Evolutionary conservation across 2,888 invertebrate species (phyloP).

Genomic region (Cerastis leucographa): DNA sequence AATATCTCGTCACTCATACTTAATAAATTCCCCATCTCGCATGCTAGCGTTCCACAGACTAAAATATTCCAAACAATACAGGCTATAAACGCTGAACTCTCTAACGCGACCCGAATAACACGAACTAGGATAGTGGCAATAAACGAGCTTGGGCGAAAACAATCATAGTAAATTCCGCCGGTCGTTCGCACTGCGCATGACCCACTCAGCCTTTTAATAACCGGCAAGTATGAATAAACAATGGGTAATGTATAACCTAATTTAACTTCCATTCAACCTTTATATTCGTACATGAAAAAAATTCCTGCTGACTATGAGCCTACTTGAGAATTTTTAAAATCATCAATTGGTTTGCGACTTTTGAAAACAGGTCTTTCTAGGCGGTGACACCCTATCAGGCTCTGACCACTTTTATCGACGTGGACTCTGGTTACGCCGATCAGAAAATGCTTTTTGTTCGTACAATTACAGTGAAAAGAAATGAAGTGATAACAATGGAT

Average conservation of each 20-base stretch:
- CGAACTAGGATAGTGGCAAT: constrained; percentile 56
- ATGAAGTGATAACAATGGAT: too few species aligned
- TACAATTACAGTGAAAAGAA: neutral
- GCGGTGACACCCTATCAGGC: neutral
- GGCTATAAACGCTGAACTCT: constrained; percentile 45
- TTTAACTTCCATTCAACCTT: constrained; percentile 20
- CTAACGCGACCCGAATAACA: constrained; percentile 53
- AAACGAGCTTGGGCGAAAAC: constrained; percentile 64
- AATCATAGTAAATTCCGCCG: constrained; percentile 66
- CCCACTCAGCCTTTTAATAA: constrained; percentile 60
- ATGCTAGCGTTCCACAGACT: constrained; percentile 8
- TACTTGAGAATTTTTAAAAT: neutral
- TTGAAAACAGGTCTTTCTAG: neutral
- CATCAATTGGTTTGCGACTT: neutral
- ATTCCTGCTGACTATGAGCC: neutral
- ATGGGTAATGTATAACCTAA: constrained; percentile 50
- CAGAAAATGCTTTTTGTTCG: neutral
- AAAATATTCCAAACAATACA: constrained; percentile 43
- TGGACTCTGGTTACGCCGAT: neutral
- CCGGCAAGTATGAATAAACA: constrained; percentile 43
- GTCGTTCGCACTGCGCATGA: constrained; percentile 57
- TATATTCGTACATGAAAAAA: constrained; percentile 1
- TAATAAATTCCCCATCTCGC: constrained; percentile 8
- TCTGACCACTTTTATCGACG: neutral
- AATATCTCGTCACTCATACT: neutral